These are phyloP conservation scores for Anser cygnoides DNA, from an alignment of 2,113 vertebrate genomes.

Conservation along the genomic window DNA sequence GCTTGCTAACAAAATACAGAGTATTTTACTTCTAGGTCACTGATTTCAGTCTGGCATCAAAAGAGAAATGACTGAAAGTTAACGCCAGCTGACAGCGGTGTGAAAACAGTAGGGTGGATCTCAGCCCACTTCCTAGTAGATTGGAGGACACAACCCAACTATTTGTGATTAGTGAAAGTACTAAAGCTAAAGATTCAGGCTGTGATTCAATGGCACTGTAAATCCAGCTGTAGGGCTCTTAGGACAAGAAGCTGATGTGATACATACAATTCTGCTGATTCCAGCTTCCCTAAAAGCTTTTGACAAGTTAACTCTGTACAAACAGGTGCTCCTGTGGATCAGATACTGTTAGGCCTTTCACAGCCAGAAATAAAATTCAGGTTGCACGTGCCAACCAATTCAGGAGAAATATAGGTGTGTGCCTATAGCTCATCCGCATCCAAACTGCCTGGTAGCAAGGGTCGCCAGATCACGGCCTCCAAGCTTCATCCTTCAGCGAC, in stretches of 20 bases:
- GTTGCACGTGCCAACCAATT: neutral
- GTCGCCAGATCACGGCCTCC: neutral
- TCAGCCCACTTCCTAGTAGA: constrained; percentile 12
- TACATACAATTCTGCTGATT: constrained; percentile 3
- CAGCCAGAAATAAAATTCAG: constrained; percentile 5
- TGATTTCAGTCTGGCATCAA: constrained; percentile 40
- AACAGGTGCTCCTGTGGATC: constrained; percentile 31
- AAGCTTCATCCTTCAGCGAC: neutral
- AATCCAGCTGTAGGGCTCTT: constrained; percentile 49
- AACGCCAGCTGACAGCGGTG: constrained; percentile 25
- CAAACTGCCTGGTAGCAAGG: neutral
- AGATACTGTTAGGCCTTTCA: neutral
- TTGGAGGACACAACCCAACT: neutral
- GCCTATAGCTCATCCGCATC: neutral
- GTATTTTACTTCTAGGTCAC: constrained; percentile 52
- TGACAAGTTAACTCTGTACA: constrained; percentile 30
- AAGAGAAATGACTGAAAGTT: constrained; percentile 36
- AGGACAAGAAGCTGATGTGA: constrained; percentile 11
- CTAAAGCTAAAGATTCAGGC: constrained; percentile 25
- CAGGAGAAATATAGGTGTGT: neutral
- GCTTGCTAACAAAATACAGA: constrained; percentile 44
- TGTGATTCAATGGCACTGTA: constrained; percentile 24
- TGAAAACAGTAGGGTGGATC: constrained; percentile 44
- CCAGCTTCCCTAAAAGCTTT: constrained; percentile 28
- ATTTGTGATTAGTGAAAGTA: neutral